Conservation (phyloP, 2,113 vertebrate species). For the Pleuronectes platessa region DNA sequence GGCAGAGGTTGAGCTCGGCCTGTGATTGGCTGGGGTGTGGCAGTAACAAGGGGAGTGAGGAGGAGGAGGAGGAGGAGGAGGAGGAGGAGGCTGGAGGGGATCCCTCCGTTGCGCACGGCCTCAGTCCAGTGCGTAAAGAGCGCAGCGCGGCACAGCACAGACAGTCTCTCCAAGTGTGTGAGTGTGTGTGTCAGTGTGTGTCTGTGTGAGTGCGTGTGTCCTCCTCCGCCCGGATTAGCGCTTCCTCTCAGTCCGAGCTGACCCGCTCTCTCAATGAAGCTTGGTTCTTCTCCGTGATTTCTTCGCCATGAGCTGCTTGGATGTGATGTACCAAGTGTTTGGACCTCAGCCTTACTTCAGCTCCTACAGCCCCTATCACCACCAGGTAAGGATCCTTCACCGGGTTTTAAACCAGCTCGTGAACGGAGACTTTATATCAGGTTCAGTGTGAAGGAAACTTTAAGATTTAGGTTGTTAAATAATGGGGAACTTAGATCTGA, state of each 20-base stretch:
- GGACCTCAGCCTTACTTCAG: constrained; percentile 93
- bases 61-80: neutral
- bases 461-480: neutral
- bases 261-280: constrained; percentile 76
- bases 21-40: constrained; percentile 56
- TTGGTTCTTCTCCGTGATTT: constrained; percentile 74
- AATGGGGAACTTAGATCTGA: too few species aligned
- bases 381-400: constrained; percentile 85
- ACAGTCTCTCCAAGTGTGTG: neutral
- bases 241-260: neutral
- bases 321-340: constrained; percentile 99
- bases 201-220: neutral
- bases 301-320: constrained; percentile 98
- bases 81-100: neutral
- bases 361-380: constrained; percentile 90
- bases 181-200: neutral
- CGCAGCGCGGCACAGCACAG: constrained; percentile 13
- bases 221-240: too few species aligned
- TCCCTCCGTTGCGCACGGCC: constrained; percentile 17
- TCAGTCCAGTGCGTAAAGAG: constrained; percentile 58
- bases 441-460: neutral
- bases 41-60: neutral
- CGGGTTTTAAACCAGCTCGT: too few species aligned
- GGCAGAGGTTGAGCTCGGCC: constrained; percentile 44
- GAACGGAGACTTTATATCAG: neutral